phyloP scores from a whole-genome alignment of 2,888 invertebrate species.

The Melanotus villosus region DNA sequence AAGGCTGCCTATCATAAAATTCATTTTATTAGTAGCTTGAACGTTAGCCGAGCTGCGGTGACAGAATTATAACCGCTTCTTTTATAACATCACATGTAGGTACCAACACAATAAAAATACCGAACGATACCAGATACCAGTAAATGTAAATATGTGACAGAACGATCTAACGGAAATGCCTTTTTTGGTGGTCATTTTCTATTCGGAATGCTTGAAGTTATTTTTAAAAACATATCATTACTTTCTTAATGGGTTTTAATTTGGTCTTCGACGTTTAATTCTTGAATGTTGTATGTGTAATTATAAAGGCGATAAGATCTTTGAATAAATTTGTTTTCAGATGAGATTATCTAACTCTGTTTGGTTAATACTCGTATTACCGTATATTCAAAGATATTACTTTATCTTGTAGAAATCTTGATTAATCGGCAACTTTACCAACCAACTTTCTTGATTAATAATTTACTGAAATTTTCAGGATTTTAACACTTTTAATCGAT shows the following conservation, averaged over 20 bases:
- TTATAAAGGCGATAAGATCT: too few relatives aligned
- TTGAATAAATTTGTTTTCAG: too few relatives aligned
- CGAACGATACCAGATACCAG: neutral
- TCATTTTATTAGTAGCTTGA: conserved; percentile 39
- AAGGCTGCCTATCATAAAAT: conserved; percentile 38
- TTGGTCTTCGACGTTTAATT: neutral
- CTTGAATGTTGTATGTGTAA: neutral
- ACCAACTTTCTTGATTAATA: too few relatives aligned
- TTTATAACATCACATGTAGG: conserved; percentile 35
- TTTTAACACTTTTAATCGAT: too few relatives aligned
- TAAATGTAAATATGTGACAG: conserved; percentile 3
- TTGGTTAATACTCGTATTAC: too few relatives aligned
- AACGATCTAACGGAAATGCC: neutral
- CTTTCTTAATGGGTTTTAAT: neutral
- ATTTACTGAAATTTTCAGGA: too few relatives aligned
- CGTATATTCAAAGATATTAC: too few relatives aligned
- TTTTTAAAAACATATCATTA: neutral
- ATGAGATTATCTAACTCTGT: too few relatives aligned
- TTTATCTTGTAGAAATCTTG: too few relatives aligned
- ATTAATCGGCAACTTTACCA: too few relatives aligned
- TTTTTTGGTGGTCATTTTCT: neutral
- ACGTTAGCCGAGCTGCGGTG: conserved; percentile 31
- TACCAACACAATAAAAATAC: conserved; percentile 19
- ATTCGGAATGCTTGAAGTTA: neutral
- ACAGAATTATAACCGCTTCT: conserved; percentile 38